Evolutionary conservation across 1,140 invertebrate species (phyloP).

Genomic region (Bombus picipes): DNA sequence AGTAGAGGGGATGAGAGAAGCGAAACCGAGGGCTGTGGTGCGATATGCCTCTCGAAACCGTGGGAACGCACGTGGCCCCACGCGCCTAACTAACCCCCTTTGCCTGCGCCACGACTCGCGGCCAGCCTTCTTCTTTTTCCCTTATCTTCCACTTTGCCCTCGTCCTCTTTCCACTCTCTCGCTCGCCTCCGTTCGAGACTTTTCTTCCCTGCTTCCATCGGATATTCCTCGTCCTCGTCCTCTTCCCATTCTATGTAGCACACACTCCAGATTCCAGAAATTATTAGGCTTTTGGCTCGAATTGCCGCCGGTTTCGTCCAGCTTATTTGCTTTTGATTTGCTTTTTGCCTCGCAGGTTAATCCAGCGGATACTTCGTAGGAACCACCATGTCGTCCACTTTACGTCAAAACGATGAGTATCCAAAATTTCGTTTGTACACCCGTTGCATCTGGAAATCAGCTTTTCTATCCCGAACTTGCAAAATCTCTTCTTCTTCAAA

Average conservation of each 20-base stretch:
- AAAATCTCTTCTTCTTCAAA: not conserved
- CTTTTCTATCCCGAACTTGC: fast-evolving
- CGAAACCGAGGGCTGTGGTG: conserved; percentile 74
- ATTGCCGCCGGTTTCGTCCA: too few species aligned
- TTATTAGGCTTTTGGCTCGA: too few species aligned
- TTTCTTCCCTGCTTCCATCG: conserved; percentile 1
- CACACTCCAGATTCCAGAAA: too few species aligned
- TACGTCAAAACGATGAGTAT: too few species aligned
- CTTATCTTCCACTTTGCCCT: conserved; percentile 52
- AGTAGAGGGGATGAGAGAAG: conserved; percentile 59
- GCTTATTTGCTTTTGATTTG: too few species aligned
- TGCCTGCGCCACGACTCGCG: conserved; percentile 51
- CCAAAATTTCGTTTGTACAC: too few species aligned
- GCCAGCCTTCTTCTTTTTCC: conserved; percentile 50
- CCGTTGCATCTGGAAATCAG: too few species aligned
- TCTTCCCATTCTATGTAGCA: too few species aligned
- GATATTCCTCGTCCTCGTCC: not conserved
- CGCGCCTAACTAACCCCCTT: conserved; percentile 81
- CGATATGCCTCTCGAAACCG: conserved; percentile 81
- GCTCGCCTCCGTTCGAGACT: not conserved
- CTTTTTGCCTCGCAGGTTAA: too few species aligned
- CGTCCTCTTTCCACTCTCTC: not conserved
- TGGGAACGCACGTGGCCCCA: conserved; percentile 82
- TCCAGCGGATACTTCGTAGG: too few species aligned
- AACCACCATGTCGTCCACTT: too few species aligned